Conservation (phyloP, 2,888 invertebrate genomes). For the Pammene aurita region DNA sequence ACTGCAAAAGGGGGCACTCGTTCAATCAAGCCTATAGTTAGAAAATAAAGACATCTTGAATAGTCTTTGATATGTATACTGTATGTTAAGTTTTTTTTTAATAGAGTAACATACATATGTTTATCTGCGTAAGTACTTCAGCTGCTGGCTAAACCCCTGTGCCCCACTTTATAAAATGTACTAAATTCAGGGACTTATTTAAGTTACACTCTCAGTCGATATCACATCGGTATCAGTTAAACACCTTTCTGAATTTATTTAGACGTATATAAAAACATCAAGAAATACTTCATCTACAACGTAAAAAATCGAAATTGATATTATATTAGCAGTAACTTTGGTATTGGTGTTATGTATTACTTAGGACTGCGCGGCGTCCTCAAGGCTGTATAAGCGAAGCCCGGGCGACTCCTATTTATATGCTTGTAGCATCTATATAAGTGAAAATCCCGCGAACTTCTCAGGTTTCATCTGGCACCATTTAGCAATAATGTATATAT, state of each 20-base stretch:
- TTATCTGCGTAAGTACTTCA: neutral
- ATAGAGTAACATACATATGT: neutral
- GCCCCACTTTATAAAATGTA: neutral
- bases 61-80: neutral
- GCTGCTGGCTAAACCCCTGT: neutral
- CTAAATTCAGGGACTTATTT: neutral
- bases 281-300: slow-evolving; percentile 47
- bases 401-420: slow-evolving; percentile 12
- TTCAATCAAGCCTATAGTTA: neutral
- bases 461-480: slow-evolving; percentile 26
- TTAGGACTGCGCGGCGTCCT: slow-evolving; percentile 16
- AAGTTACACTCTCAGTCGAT: neutral
- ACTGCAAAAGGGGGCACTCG: neutral
- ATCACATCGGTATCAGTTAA: neutral
- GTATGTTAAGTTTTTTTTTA: neutral
- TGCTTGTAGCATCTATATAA: slow-evolving; percentile 29
- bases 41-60: neutral
- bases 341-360: slow-evolving; percentile 70
- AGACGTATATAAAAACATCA: slow-evolving; percentile 15
- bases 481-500: slow-evolving; percentile 36
- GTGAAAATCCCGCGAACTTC: slow-evolving; percentile 14
- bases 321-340: slow-evolving; percentile 76
- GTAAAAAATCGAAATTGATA: slow-evolving; percentile 56
- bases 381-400: slow-evolving; percentile 18
- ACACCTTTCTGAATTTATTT: neutral